Evolutionary conservation across 2,797 vertebrate genomes (phyloP).

Genomic region (Hydrocynus forskahlii): DNA sequence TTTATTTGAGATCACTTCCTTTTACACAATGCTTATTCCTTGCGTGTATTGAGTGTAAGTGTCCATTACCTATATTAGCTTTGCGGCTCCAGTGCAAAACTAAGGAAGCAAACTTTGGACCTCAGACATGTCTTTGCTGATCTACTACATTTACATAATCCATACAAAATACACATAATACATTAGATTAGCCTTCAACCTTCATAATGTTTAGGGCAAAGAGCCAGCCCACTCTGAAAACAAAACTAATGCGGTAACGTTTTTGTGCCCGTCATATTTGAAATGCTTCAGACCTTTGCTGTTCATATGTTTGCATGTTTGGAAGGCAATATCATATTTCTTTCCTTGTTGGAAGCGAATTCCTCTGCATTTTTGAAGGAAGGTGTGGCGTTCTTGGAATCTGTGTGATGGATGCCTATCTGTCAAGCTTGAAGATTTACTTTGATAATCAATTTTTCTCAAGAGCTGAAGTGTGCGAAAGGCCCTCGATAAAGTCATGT

Average conservation of each 20-base stretch:
- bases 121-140: no score
- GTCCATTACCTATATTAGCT: no score
- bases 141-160: no score
- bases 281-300: conserved; percentile 20
- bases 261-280: not conserved
- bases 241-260: not conserved
- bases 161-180: no score
- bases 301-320: conserved; percentile 1
- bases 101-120: no score
- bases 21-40: no score
- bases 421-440: not conserved
- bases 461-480: conserved; percentile 15
- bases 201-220: not conserved
- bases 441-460: not conserved
- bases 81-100: no score
- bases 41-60: no score
- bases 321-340: conserved; percentile 18
- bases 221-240: not conserved
- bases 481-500: not conserved
- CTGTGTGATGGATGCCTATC: conserved; percentile 1
- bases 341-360: conserved; percentile 27
- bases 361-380: not conserved
- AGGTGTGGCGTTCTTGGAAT: not conserved
- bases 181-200: not conserved
- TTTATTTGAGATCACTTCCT: no score